A percentile compares a stretch with the other conserved stretches of the same genome.
phyloP scores from a whole-genome alignment of 2,888 invertebrate genomes.

The Lasioglossum lativentre region DNA sequence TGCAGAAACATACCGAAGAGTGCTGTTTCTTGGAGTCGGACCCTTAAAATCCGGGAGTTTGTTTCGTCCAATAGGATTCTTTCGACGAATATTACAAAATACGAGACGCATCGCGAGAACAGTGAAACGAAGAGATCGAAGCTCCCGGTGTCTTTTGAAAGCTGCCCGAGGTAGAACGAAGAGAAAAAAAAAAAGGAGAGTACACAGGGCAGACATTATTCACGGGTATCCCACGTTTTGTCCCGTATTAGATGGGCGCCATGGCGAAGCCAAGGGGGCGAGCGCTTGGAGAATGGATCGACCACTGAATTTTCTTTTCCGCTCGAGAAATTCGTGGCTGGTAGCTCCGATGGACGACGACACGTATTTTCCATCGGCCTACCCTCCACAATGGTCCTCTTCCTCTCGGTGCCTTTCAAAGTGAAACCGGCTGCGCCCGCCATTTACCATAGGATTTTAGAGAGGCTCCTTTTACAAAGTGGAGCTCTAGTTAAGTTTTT shows the following conservation, averaged over 20 bases:
- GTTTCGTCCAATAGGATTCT: background rate
- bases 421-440: slow-evolving; percentile 59
- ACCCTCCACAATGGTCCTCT: slow-evolving; percentile 62
- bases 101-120: background rate
- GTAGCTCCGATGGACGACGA: slow-evolving; percentile 35
- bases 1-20: background rate
- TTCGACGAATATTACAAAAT: background rate
- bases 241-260: slow-evolving; percentile 14
- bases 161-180: background rate
- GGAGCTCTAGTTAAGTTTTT: slow-evolving; percentile 72
- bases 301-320: slow-evolving; percentile 50
- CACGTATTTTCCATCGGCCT: slow-evolving; percentile 62
- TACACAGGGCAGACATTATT: slow-evolving; percentile 1
- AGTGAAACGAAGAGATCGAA: background rate
- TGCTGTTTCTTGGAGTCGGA: background rate
- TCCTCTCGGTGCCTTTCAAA: slow-evolving; percentile 59
- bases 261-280: slow-evolving; percentile 13
- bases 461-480: slow-evolving; percentile 71
- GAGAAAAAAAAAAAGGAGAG: background rate
- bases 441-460: slow-evolving; percentile 70
- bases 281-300: background rate
- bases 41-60: background rate
- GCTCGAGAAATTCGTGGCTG: slow-evolving; percentile 34
- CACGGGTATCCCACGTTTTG: background rate
- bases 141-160: background rate